Percentiles rank a stretch among this genome's conserved stretches.
These are phyloP conservation scores for Periparus ater DNA, from an alignment of 2,797 vertebrate species.

Conservation along the genomic window DNA sequence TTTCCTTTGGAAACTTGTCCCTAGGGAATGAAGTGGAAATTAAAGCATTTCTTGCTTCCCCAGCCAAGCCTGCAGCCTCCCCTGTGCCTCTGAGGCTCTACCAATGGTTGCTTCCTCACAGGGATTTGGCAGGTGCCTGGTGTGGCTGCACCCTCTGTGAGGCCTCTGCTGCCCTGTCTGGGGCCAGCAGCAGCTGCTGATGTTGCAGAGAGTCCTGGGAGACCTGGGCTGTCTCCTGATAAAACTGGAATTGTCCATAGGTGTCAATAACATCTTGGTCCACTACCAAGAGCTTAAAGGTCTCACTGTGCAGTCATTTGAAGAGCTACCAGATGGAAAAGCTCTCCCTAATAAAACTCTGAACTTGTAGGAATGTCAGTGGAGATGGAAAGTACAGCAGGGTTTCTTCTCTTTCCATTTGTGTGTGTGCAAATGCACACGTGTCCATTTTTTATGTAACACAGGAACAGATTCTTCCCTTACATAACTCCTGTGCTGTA, in stretches of 20 bases:
- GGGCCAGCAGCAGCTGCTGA: background rate
- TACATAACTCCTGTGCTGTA: background rate
- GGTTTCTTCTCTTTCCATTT: background rate
- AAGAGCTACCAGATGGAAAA: background rate
- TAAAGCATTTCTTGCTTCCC: background rate
- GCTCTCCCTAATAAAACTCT: background rate
- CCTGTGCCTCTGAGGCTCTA: accelerated
- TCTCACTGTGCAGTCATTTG: background rate
- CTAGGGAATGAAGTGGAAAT: background rate
- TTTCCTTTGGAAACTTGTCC: background rate
- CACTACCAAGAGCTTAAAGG: background rate
- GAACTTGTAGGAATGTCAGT: background rate
- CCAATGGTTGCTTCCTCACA: background rate
- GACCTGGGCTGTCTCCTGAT: background rate
- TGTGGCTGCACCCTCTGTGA: background rate
- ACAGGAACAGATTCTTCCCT: constrained; percentile 41
- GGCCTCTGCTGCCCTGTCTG: background rate
- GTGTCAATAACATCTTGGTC: background rate
- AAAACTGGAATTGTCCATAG: background rate
- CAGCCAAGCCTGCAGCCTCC: background rate
- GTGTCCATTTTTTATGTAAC: background rate
- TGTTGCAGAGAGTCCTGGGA: background rate
- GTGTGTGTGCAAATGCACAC: background rate
- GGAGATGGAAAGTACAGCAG: background rate
- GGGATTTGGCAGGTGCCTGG: background rate